These are phyloP conservation scores for Sinocyclocheilus maitianheensis DNA, from an alignment of 2,113 vertebrate genomes.

Conservation along the genomic window DNA sequence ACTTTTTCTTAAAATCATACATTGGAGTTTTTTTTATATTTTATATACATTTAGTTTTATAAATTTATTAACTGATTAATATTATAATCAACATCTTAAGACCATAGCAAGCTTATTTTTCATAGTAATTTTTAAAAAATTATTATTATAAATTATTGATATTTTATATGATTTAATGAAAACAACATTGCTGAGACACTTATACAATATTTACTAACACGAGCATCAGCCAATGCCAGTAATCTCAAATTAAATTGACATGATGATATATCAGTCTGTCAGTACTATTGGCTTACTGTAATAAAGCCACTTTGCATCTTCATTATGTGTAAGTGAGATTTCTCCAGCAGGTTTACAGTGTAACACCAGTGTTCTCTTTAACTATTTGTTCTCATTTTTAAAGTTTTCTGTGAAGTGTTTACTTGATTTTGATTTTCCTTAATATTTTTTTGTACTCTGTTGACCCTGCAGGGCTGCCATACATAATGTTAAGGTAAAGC, in stretches of 20 bases:
- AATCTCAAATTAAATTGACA: background rate
- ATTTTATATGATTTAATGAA: too few relatives aligned
- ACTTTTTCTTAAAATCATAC: too few relatives aligned
- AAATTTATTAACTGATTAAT: too few relatives aligned
- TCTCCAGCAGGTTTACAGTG: background rate
- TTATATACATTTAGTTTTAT: too few relatives aligned
- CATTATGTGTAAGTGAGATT: conserved; percentile 7
- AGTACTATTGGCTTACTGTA: conserved; percentile 2
- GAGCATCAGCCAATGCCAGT: too few relatives aligned
- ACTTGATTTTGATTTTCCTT: background rate
- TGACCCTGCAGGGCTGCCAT: conserved; percentile 80
- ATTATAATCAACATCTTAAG: too few relatives aligned
- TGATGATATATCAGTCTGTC: conserved; percentile 8
- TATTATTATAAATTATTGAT: too few relatives aligned
- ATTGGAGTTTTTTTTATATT: too few relatives aligned
- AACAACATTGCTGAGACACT: too few relatives aligned
- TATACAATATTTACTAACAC: too few relatives aligned
- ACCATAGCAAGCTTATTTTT: too few relatives aligned
- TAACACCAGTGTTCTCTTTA: background rate
- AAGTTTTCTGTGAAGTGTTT: background rate
- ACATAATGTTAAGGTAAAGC: conserved; percentile 96
- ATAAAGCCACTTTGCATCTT: background rate
- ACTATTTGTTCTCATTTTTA: background rate
- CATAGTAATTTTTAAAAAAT: too few relatives aligned
- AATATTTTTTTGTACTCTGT: background rate